Conservation (phyloP, 2,113 vertebrate genomes). For the Glaucomys volans region DNA sequence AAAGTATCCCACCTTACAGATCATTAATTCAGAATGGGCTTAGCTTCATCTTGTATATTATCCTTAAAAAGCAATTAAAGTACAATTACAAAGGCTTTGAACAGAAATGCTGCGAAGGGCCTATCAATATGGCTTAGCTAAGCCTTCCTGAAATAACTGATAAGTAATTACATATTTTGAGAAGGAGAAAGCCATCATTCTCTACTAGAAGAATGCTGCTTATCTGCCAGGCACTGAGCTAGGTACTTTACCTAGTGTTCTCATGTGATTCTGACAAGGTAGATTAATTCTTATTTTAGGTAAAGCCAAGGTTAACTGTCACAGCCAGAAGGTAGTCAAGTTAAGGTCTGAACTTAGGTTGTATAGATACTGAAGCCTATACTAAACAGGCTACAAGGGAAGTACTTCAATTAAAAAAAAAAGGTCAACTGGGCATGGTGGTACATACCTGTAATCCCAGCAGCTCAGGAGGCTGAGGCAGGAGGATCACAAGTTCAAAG, state of each 20-base stretch:
- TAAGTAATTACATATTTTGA: slow-evolving; percentile 48
- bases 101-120: slow-evolving; percentile 46
- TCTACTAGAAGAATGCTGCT: not conserved
- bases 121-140: slow-evolving; percentile 53
- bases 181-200: not conserved
- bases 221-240: not conserved
- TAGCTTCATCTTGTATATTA: slow-evolving; percentile 38
- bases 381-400: not conserved
- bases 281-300: not conserved
- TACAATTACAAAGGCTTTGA: slow-evolving; percentile 46
- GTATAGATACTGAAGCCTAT: not conserved
- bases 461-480: too few relatives aligned
- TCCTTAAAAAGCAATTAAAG: slow-evolving; percentile 71
- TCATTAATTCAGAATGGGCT: slow-evolving; percentile 36
- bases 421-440: too few relatives aligned
- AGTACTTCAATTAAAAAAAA: too few relatives aligned
- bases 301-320: slow-evolving; percentile 16
- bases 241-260: not conserved
- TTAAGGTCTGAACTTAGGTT: not conserved
- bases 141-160: slow-evolving; percentile 60
- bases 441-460: too few relatives aligned
- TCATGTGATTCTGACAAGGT: not conserved
- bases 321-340: not conserved
- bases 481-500: too few relatives aligned
- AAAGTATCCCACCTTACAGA: not conserved